phyloP scores from a whole-genome alignment of 2,888 invertebrate species.

The Polymixis flavicincta region DNA sequence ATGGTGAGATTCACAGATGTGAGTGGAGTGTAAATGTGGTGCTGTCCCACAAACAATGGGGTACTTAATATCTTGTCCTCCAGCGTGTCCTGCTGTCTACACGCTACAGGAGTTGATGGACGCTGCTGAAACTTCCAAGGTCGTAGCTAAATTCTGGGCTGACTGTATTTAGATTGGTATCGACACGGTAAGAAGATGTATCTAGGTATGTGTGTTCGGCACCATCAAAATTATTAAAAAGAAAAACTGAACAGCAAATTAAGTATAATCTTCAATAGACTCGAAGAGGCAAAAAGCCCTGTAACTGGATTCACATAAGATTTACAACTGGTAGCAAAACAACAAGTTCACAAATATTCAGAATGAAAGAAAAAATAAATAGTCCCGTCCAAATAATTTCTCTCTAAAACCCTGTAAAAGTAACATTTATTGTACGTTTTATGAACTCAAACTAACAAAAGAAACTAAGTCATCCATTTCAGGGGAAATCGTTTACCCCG shows the following conservation, averaged over 20 bases:
- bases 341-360: conserved; percentile 14
- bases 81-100: too few species aligned
- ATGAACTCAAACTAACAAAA: conserved; percentile 65
- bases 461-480: conserved; percentile 72
- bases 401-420: conserved; percentile 38
- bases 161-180: too few species aligned
- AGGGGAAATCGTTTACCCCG: conserved; percentile 74
- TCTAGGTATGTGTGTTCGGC: neutral
- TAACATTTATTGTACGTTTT: conserved; percentile 61
- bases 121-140: too few species aligned
- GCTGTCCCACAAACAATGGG: too few species aligned
- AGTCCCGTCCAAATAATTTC: conserved; percentile 35
- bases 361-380: conserved; percentile 9
- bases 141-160: too few species aligned
- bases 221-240: neutral
- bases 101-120: too few species aligned
- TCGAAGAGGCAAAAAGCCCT: neutral
- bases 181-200: too few species aligned
- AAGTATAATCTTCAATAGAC: neutral
- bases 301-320: too few species aligned
- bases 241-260: neutral
- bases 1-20: too few species aligned
- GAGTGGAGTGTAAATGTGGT: too few species aligned
- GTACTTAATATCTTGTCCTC: too few species aligned
- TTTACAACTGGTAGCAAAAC: neutral